Base-by-base conservation (phyloP, 1,140 invertebrate species). In the Cryptotermes secundus region DNA sequence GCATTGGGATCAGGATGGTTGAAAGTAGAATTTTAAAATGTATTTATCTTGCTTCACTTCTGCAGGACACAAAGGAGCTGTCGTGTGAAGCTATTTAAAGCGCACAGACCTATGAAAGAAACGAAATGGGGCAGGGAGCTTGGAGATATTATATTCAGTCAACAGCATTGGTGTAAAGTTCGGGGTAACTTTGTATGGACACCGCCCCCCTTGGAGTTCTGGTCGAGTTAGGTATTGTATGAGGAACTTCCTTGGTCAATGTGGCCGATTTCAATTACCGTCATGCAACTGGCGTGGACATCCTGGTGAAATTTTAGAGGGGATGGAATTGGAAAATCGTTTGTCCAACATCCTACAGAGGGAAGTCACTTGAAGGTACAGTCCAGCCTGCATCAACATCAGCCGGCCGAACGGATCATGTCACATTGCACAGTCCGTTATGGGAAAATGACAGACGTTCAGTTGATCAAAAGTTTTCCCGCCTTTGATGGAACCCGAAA, bases 251-350 rank as follows among this genome's bases (percentile, higher is more conserved):
- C 26, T 72, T 72, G 59, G 59, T 72, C 59, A 72, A 26, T 72
- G 59, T 31, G 59, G 59, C 59, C 59, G 59, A 72, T 72, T 72
- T 72, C 59, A 31, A 72, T 72, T 72, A 72, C 59, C 59, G 59
- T 31, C 59, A 72, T 72, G 59, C 59, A 72, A n/a, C 26, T 72
- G 59, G n/a, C n/a, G 59, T 72, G 59, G 59, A 72, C 59, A 72
- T 72, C 59, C 59, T 31, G 59, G 59, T 72, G 59, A 72, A 72
- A 72, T 72, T 72, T 72, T 72, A 72, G 26, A 31, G n/a, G 59
- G 26, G 59, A 72, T 12, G 59, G 59, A 31, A n/a, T 31, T 72
- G 59, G 26, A 31, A 72, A 72, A 72, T 26, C 59, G 59, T 31
- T 31, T 26, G 59, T n/a, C 59, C 59, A 9, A 14, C 59, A 7